Evolutionary conservation across 1,140 invertebrate species (phyloP).

Genomic region (Pachypsylla venusta): DNA sequence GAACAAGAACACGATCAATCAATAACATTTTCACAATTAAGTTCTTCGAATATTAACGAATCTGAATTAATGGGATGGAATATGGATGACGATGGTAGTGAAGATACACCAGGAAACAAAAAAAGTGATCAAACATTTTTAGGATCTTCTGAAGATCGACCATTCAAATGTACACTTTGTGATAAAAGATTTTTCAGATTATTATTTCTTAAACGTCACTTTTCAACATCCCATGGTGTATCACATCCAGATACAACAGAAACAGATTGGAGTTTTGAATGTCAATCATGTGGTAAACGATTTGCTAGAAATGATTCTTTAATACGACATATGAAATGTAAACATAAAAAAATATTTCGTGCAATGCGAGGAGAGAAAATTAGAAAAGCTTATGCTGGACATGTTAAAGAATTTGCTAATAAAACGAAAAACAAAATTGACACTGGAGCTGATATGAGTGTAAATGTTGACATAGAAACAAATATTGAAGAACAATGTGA

Average conservation of each 20-base stretch:
- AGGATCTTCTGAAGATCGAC: background rate
- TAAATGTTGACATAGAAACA: too few species aligned
- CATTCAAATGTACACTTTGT: constrained; percentile 3
- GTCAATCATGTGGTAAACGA: background rate
- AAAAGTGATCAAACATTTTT: too few species aligned
- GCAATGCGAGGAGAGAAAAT: background rate
- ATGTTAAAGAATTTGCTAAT: too few species aligned
- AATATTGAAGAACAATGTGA: too few species aligned
- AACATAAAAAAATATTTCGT: constrained; percentile 1
- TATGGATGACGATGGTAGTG: background rate
- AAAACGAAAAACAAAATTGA: too few species aligned
- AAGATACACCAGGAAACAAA: too few species aligned
- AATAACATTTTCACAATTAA: background rate
- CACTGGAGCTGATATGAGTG: too few species aligned
- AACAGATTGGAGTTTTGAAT: constrained; percentile 6
- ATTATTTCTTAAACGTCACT: constrained; percentile 5
- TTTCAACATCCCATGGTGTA: background rate
- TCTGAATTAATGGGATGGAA: constrained; percentile 6
- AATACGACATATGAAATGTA: background rate
- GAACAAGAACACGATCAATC: constrained; percentile 2
- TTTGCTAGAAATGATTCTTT: constrained; percentile 8
- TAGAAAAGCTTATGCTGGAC: background rate
- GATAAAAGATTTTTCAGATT: background rate
- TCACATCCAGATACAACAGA: constrained; percentile 4
- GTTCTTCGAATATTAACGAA: background rate